Evolutionary conservation across 2,888 invertebrate species (phyloP).

Genomic region (Pilophorus perplexus): DNA sequence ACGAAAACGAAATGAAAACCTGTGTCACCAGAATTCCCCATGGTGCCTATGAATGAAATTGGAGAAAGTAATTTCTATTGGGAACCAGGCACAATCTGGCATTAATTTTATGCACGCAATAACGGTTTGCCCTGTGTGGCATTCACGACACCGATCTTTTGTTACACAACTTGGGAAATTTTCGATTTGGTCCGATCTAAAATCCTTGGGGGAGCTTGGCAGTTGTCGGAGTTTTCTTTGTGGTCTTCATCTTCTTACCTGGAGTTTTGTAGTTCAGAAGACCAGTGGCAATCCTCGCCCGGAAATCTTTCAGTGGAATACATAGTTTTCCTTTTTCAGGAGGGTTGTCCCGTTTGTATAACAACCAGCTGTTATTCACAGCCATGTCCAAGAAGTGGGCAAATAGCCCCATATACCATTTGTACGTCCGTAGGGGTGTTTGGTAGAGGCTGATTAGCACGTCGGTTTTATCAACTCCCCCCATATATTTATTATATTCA

Average conservation of each 20-base stretch:
- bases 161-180: background rate
- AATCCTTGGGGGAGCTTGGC: too few species aligned
- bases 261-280: background rate
- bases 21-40: too few species aligned
- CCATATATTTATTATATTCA: conserved; percentile 26
- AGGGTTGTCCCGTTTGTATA: background rate
- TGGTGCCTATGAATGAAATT: too few species aligned
- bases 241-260: too few species aligned
- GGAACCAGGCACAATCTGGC: too few species aligned
- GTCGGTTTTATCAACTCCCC: conserved; percentile 9
- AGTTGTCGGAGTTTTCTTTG: too few species aligned
- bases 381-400: conserved; percentile 5
- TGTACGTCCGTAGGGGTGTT: background rate
- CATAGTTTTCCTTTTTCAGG: background rate
- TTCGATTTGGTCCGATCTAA: background rate
- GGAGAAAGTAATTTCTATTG: too few species aligned
- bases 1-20: too few species aligned
- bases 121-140: background rate
- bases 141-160: too few species aligned
- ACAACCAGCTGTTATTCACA: conserved; percentile 11
- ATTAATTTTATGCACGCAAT: background rate
- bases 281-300: background rate
- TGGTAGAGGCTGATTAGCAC: conserved; percentile 14
- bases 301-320: conserved; percentile 3
- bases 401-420: conserved; percentile 22